Percentiles rank a stretch among this genome's conserved stretches.
Conservation (phyloP, 2,888 invertebrate species). For the Harpagoxenus sublaevis region DNA sequence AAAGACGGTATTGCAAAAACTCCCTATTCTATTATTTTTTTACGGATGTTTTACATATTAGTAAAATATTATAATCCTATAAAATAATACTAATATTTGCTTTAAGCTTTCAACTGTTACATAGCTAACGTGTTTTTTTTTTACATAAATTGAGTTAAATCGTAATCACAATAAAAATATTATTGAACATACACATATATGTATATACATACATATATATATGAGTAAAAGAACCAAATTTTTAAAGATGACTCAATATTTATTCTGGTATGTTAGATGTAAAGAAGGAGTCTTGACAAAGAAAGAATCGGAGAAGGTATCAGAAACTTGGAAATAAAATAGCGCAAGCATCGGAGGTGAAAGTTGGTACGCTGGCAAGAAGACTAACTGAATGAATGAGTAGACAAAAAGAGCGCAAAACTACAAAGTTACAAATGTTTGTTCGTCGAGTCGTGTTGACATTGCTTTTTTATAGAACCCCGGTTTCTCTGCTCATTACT, state of each 20-base stretch:
- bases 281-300: not conserved
- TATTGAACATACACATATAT: not conserved
- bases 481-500: not conserved
- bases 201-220: too few species aligned
- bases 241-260: not conserved
- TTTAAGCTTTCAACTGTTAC: not conserved
- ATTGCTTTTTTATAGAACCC: conserved; percentile 32
- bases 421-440: conserved; percentile 66
- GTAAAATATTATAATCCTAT: not conserved
- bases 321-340: conserved; percentile 59
- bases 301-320: conserved; percentile 22
- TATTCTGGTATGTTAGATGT: not conserved
- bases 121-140: not conserved
- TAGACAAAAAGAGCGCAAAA: conserved; percentile 53
- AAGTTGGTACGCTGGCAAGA: conserved; percentile 60
- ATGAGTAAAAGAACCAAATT: not conserved
- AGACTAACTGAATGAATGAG: conserved; percentile 55
- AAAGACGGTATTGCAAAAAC: too few species aligned
- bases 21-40: not conserved
- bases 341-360: conserved; percentile 37
- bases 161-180: not conserved
- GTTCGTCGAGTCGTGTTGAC: conserved; percentile 47
- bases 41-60: not conserved
- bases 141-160: not conserved
- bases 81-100: not conserved